phyloP scores from a whole-genome alignment of 92 coral and sea anemone species.

The Porites cylindrica region DNA sequence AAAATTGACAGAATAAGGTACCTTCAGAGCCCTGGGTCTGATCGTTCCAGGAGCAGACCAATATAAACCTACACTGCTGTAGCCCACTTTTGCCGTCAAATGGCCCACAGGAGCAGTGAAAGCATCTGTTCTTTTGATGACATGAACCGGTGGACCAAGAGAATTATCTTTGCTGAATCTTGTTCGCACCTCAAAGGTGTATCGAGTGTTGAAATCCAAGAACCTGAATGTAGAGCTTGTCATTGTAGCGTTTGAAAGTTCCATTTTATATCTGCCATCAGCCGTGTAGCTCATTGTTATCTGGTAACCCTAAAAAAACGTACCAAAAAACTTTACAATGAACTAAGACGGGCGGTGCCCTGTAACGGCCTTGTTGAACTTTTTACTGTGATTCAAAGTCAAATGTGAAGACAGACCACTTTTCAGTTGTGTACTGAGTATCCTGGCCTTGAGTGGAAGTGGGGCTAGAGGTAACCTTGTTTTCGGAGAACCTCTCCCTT shows the following conservation, averaged over 20 bases:
- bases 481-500: no score
- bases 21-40: constrained; percentile 4
- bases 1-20: background rate
- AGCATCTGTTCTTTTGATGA: constrained; percentile 10
- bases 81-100: background rate
- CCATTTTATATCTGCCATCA: no score
- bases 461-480: no score
- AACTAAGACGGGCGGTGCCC: no score
- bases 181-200: constrained; percentile 21
- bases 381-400: no score
- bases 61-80: background rate
- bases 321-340: background rate
- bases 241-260: background rate
- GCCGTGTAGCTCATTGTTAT: background rate
- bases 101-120: constrained; percentile 56
- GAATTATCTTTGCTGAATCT: background rate
- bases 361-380: no score
- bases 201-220: constrained; percentile 8
- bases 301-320: constrained; percentile 14
- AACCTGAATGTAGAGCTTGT: background rate
- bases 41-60: constrained; percentile 48
- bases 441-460: no score
- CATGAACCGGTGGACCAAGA: background rate
- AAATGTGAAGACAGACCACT: no score
- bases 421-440: no score